Evolutionary conservation across 2,113 vertebrate genomes (phyloP).

Genomic region (Hippoglossus stenolepis): DNA sequence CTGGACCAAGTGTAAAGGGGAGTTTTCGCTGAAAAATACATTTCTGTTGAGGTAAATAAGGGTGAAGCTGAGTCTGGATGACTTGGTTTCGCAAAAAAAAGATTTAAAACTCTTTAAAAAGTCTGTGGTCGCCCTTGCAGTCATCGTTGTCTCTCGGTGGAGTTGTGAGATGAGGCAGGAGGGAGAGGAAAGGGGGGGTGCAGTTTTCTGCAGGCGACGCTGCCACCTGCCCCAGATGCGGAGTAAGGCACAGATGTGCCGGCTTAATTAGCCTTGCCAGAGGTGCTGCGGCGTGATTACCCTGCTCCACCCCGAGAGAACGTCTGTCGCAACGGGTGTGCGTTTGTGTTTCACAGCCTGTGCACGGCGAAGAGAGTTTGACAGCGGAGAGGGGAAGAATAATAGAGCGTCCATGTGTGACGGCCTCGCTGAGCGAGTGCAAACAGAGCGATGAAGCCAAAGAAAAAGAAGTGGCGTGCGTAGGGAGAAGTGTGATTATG

Average conservation of each 20-base stretch:
- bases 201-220: constrained; percentile 39
- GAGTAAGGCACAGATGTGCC: constrained; percentile 69
- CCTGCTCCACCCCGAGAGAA: constrained; percentile 55
- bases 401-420: not conserved
- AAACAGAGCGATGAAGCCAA: not conserved
- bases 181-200: not conserved
- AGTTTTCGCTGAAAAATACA: too few species aligned
- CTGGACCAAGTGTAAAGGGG: too few species aligned
- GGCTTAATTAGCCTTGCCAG: constrained; percentile 80
- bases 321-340: constrained; percentile 46
- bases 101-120: not conserved
- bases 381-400: constrained; percentile 29
- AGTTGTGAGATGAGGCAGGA: constrained; percentile 29
- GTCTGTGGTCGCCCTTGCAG: constrained; percentile 15
- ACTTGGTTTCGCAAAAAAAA: too few species aligned
- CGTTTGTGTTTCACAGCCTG: constrained; percentile 42
- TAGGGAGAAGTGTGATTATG: constrained; percentile 31
- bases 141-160: constrained; percentile 58
- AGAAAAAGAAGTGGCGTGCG: not conserved
- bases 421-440: constrained; percentile 2
- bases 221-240: constrained; percentile 78
- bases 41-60: too few species aligned
- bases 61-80: too few species aligned
- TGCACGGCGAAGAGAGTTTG: not conserved
- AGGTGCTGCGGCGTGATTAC: constrained; percentile 74